Base-by-base conservation (phyloP, 2,113 vertebrate species). In the Gavia stellata region DNA sequence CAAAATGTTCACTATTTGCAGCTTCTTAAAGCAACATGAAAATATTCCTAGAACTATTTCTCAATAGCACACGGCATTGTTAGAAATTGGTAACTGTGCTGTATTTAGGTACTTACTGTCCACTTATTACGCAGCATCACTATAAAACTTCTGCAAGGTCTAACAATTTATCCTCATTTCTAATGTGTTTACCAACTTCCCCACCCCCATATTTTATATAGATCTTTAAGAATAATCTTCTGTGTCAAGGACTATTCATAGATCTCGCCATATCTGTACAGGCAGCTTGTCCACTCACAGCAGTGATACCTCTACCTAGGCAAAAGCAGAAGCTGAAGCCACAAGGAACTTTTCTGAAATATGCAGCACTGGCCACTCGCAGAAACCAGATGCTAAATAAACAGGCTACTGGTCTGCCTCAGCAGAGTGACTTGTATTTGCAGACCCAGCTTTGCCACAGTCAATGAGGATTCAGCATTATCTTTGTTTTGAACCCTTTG, bases 41-140 rank as follows among this genome's bases (percentile, higher is more conserved):
- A 84, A 81, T 59, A 56, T 31, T 42, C 24, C n/a, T 58, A 59
- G 47, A 59, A 0, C 0, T 36, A 19, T 71, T 92, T 81, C n/a
- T 77, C n/a, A 59, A 1, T 26, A 52, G 17, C 9, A 36, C 0
- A 0, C 31, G n/a, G 3, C 29, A 42, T 38, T 62, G 33, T 66
- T 42, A 84, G 65, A 71, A 81, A 53, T 31, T 21, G 74, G 3
- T 78, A 82, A 14, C 36, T 81, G 36, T 90, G 40, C 31, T 74
- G 19, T 33, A 71, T 66, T 81, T 28, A 58, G n/a, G 42, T 62
- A 45, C 17, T 82, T 62, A 36, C 17, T 77, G 33, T 38, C 19
- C 44, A 50, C 33, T 40, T 80, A 44, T 58, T 63, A 67, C 17
- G 56, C 34, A 4, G 9, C 9, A 17, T 59, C 38, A 67, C 38